Conservation (phyloP, 2,113 vertebrate species). For the Pagrus major region DNA sequence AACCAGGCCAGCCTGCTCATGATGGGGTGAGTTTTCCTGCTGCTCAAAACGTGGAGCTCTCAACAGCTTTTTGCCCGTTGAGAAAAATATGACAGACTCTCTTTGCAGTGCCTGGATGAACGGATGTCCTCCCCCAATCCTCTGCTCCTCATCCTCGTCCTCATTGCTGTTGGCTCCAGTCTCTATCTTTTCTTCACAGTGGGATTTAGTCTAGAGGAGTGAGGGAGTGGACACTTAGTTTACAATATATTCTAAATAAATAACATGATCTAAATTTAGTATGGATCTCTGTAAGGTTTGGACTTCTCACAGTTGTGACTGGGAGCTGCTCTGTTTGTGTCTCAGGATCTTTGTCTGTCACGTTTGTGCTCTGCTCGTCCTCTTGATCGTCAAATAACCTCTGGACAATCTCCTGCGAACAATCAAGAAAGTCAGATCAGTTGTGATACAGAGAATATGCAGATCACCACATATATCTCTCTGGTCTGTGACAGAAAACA, state of each 20-base stretch:
- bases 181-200: conserved; percentile 30
- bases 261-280: background rate
- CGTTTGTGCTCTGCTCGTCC: conserved; percentile 44
- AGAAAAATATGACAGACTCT: conserved; percentile 85
- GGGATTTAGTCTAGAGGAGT: conserved; percentile 50
- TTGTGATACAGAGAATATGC: background rate
- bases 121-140: conserved; percentile 37
- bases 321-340: conserved; percentile 25
- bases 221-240: background rate
- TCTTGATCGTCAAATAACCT: conserved; percentile 81
- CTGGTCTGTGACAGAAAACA: no score
- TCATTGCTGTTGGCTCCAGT: background rate
- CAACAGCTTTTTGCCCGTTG: conserved; percentile 75
- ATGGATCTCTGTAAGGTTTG: background rate
- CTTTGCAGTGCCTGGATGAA: conserved; percentile 75
- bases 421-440: background rate
- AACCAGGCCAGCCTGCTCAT: background rate
- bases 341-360: conserved; percentile 19
- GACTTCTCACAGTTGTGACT: conserved; percentile 60
- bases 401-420: conserved; percentile 77
- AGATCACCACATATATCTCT: background rate
- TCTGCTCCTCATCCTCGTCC: background rate
- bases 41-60: conserved; percentile 52
- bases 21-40: background rate
- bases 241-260: background rate